These are phyloP conservation scores for Graptemys geographica DNA, from an alignment of 2,797 vertebrate genomes.

Conservation along the genomic window DNA sequence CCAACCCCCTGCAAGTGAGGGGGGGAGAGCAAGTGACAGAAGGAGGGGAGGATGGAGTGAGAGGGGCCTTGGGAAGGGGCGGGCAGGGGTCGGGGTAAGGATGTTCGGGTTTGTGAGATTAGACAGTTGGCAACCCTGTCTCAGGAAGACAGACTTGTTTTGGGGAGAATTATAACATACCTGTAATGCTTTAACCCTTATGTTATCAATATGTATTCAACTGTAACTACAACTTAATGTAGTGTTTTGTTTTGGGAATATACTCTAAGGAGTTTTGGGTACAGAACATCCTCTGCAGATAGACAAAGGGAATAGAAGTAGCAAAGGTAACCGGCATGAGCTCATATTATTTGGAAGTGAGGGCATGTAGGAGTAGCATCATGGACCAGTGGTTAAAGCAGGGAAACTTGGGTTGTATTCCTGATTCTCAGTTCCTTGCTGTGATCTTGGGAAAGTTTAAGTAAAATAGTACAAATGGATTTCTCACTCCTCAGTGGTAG, in stretches of 20 bases:
- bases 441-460: neutral
- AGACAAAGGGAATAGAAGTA: neutral
- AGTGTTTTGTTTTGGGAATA: neutral
- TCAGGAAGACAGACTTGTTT: neutral
- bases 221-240: neutral
- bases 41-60: too few species aligned
- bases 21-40: too few species aligned
- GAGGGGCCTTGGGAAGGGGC: too few species aligned
- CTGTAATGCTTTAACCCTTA: neutral
- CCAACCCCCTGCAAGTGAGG: too few species aligned
- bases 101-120: too few species aligned
- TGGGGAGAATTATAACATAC: neutral
- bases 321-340: neutral
- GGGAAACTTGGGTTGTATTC: neutral
- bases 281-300: neutral
- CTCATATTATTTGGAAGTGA: neutral
- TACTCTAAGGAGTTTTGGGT: neutral
- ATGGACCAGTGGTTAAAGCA: neutral
- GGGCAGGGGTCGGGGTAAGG: too few species aligned
- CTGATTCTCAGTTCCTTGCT: neutral
- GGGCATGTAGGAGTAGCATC: neutral
- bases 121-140: too few species aligned
- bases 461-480: neutral
- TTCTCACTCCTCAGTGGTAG: neutral
- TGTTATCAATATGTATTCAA: neutral